Evolutionary conservation across 2,888 invertebrate species (phyloP).

Genomic region (Syritta pipiens): DNA sequence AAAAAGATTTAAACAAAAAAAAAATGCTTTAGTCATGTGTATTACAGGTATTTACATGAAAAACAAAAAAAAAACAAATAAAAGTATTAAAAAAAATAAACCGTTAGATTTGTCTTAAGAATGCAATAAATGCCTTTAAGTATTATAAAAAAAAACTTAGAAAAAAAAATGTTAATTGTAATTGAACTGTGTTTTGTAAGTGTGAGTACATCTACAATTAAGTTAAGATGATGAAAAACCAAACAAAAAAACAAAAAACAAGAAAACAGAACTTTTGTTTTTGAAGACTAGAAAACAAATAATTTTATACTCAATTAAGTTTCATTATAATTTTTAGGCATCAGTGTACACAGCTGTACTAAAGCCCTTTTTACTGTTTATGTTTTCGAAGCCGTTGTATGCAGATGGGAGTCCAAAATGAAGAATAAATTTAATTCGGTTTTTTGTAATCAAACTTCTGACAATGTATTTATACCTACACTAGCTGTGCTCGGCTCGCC

Average conservation of each 20-base stretch:
- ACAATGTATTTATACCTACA: too few relatives aligned
- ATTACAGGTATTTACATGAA: constrained; percentile 64
- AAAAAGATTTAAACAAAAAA: constrained; percentile 47
- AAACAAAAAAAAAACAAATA: constrained; percentile 24
- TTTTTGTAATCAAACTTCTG: too few relatives aligned
- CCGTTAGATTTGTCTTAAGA: constrained; percentile 63
- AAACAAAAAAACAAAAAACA: background rate
- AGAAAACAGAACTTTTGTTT: background rate
- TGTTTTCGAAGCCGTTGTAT: too few relatives aligned
- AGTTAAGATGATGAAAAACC: constrained; percentile 4
- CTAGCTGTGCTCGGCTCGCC: too few relatives aligned
- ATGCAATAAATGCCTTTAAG: constrained; percentile 64
- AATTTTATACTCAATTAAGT: too few relatives aligned
- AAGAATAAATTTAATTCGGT: too few relatives aligned
- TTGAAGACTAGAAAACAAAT: too few relatives aligned
- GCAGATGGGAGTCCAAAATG: too few relatives aligned
- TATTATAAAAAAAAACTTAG: constrained; percentile 35
- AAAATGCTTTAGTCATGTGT: constrained; percentile 64
- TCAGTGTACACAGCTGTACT: too few relatives aligned
- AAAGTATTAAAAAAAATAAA: constrained; percentile 35
- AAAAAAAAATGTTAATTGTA: constrained; percentile 18
- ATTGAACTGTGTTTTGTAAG: constrained; percentile 53
- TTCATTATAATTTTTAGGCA: too few relatives aligned
- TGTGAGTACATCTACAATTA: constrained; percentile 15
- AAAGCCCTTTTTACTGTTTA: too few relatives aligned